Conservation (phyloP, 2,113 vertebrate genomes). For the human (Homo sapiens) region GRCh38 chr1:13678001-13678500, state of each 20-base stretch:
- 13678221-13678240: not conserved
- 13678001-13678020: too few species aligned
- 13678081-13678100: not conserved
- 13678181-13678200: not conserved
- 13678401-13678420: not conserved
- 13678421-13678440: not conserved
- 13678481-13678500: not conserved
- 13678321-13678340: not conserved
- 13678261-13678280: not conserved
- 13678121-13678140: not conserved
- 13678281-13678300: not conserved
- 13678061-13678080: not conserved
- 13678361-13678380: not conserved
- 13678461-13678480: not conserved
- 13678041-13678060: not conserved
- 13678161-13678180: not conserved
- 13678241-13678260: not conserved
- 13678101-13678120: not conserved
- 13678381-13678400: not conserved
- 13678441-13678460: not conserved
- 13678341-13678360: not conserved
- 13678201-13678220: not conserved
- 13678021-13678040: not conserved
- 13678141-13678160: not conserved
- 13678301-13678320: not conserved